phyloP scores from a whole-genome alignment of 2,888 invertebrate species.

The Lasius fuliginosus region DNA sequence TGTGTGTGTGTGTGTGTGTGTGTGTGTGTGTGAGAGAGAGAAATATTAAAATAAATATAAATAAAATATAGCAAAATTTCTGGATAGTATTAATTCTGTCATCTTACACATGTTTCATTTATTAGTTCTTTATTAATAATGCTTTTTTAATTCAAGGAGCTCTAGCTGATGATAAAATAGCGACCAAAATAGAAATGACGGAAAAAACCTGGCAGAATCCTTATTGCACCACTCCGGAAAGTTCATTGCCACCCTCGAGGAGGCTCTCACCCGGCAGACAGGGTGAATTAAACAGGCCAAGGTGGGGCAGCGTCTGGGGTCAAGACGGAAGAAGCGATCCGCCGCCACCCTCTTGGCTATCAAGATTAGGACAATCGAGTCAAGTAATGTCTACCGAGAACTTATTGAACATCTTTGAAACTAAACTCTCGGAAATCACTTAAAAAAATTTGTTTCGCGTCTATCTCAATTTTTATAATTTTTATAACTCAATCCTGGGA shows the following conservation, averaged over 20 bases:
- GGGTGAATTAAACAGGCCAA: conserved; percentile 82
- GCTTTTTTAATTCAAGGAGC: conserved; percentile 22
- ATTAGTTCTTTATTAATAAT: not conserved
- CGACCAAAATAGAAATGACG: conserved; percentile 66
- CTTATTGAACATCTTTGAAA: conserved; percentile 16
- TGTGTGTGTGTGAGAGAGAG: not conserved
- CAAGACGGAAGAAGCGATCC: conserved; percentile 79
- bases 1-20: not conserved
- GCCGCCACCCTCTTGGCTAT: conserved; percentile 85
- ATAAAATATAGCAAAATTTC: not conserved
- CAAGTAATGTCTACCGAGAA: conserved; percentile 75
- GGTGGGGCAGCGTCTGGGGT: conserved; percentile 84
- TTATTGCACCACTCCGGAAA: conserved; percentile 80
- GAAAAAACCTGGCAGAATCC: conserved; percentile 83
- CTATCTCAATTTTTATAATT: not conserved
- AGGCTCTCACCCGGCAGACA: conserved; percentile 77
- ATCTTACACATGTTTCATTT: not conserved
- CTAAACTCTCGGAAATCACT: not conserved
- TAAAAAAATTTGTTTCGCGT: not conserved
- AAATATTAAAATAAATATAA: not conserved
- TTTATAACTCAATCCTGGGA: not conserved
- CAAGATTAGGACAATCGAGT: conserved; percentile 82
- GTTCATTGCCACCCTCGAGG: conserved; percentile 80
- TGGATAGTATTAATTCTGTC: not conserved
- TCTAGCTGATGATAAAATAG: conserved; percentile 60